These are phyloP conservation scores for Melanostoma mellinum DNA, from an alignment of 2,888 invertebrate genomes.

Conservation along the genomic window DNA sequence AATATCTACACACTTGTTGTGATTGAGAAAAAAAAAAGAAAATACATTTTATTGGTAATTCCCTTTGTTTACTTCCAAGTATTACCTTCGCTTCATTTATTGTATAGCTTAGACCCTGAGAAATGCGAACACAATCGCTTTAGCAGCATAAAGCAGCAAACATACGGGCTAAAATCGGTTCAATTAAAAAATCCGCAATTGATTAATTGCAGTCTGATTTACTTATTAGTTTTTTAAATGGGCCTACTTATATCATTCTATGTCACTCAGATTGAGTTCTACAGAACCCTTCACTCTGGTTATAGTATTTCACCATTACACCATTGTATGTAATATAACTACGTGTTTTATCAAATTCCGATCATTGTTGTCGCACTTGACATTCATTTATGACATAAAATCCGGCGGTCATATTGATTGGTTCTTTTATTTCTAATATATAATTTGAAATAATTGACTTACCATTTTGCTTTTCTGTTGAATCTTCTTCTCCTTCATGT, in stretches of 20 bases:
- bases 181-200: constrained; percentile 43
- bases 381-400: too few species aligned
- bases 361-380: too few species aligned
- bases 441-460: constrained; percentile 12
- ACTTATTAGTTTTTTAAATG: constrained; percentile 17
- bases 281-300: constrained; percentile 29
- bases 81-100: constrained; percentile 31
- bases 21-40: not conserved
- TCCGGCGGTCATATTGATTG: too few species aligned
- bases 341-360: not conserved
- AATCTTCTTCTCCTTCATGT: constrained; percentile 9
- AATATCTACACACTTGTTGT: too few species aligned
- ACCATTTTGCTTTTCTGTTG: constrained; percentile 36
- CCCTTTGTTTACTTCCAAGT: constrained; percentile 4
- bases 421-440: not conserved
- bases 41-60: constrained; percentile 5
- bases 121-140: constrained; percentile 27
- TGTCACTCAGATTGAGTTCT: not conserved
- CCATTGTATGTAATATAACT: not conserved
- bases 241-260: constrained; percentile 10
- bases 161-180: constrained; percentile 7
- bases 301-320: constrained; percentile 8
- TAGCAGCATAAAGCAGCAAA: not conserved
- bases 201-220: constrained; percentile 37
- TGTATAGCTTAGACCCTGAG: constrained; percentile 36